A percentile compares a stretch with the other conserved stretches of the same genome.
Evolutionary conservation across 2,888 invertebrate species (phyloP).

Genomic region (Xylocampa areola): DNA sequence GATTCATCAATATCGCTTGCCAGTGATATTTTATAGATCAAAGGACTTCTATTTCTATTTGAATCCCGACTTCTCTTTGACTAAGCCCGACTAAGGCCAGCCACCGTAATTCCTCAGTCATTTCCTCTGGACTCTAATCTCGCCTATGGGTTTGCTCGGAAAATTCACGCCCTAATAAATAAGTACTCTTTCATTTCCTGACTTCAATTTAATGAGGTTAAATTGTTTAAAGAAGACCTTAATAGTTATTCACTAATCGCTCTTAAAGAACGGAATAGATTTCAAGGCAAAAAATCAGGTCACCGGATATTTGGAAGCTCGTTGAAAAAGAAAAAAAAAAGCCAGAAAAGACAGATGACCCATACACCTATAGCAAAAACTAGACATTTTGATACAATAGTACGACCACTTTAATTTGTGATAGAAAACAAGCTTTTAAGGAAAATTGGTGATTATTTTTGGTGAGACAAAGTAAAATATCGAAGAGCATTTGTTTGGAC

Average conservation of each 20-base stretch:
- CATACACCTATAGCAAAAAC: slow-evolving; percentile 64
- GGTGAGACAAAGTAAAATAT: slow-evolving; percentile 57
- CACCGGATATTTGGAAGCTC: slow-evolving; percentile 15
- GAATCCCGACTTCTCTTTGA: slow-evolving; percentile 73
- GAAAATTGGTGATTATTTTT: slow-evolving; percentile 54
- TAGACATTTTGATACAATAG: slow-evolving; percentile 61
- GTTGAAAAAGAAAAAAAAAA: slow-evolving; percentile 22
- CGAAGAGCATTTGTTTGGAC: slow-evolving; percentile 46
- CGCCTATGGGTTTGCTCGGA: slow-evolving; percentile 55
- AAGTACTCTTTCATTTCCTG: slow-evolving; percentile 51
- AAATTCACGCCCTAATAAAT: slow-evolving; percentile 62
- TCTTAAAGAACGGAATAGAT: slow-evolving; percentile 17
- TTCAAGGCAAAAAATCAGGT: slow-evolving; percentile 6
- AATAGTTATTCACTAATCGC: slow-evolving; percentile 16
- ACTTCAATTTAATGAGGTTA: slow-evolving; percentile 48
- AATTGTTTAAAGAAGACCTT: slow-evolving; percentile 39
- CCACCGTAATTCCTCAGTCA: slow-evolving; percentile 74
- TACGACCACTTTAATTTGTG: slow-evolving; percentile 34
- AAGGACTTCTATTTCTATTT: slow-evolving; percentile 76
- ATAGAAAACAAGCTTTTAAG: slow-evolving; percentile 21
- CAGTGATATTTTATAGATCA: slow-evolving; percentile 75
- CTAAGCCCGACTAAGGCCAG: slow-evolving; percentile 64
- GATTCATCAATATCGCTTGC: slow-evolving; percentile 63
- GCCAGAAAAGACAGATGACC: slow-evolving; percentile 50
- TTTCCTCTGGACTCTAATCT: slow-evolving; percentile 72